Evolutionary conservation across 2,888 invertebrate genomes (phyloP).

Genomic region (Gari tellinella): DNA sequence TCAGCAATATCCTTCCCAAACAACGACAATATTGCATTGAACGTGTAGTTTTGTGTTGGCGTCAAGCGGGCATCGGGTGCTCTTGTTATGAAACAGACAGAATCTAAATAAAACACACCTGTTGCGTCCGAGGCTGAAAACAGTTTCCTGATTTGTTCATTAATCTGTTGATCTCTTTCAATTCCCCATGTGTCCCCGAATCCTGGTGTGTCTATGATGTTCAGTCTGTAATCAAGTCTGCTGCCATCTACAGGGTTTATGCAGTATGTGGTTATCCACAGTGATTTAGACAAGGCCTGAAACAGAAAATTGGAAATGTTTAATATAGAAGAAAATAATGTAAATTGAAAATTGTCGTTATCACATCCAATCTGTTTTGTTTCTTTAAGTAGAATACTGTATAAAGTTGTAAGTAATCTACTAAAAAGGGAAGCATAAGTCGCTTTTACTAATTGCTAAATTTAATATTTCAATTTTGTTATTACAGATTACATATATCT

Average conservation of each 20-base stretch:
- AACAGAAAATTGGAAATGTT: too few species aligned
- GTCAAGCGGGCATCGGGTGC: slow-evolving; percentile 51
- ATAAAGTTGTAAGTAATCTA: too few species aligned
- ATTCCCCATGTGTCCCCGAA: slow-evolving; percentile 59
- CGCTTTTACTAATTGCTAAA: too few species aligned
- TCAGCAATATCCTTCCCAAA: slow-evolving; percentile 53
- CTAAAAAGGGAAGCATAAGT: too few species aligned
- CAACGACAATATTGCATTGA: slow-evolving; percentile 46
- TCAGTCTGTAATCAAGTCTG: slow-evolving; percentile 37
- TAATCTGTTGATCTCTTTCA: slow-evolving; percentile 44
- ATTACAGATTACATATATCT: too few species aligned
- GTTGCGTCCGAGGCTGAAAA: slow-evolving; percentile 33
- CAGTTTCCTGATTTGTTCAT: slow-evolving; percentile 49
- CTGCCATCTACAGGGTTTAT: slow-evolving; percentile 26
- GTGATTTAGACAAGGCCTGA: slow-evolving; percentile 53
- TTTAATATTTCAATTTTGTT: too few species aligned
- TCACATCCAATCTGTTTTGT: too few species aligned
- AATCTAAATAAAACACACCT: slow-evolving; percentile 46
- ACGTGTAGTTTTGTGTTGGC: slow-evolving; percentile 47
- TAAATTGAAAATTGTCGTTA: too few species aligned
- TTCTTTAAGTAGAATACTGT: too few species aligned
- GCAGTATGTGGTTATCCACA: slow-evolving; percentile 58
- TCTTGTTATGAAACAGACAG: slow-evolving; percentile 55
- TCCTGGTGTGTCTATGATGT: slow-evolving; percentile 61
- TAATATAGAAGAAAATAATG: too few species aligned